Base-by-base conservation (phyloP, 2,888 invertebrate species). In the Carterocephalus palaemon region DNA sequence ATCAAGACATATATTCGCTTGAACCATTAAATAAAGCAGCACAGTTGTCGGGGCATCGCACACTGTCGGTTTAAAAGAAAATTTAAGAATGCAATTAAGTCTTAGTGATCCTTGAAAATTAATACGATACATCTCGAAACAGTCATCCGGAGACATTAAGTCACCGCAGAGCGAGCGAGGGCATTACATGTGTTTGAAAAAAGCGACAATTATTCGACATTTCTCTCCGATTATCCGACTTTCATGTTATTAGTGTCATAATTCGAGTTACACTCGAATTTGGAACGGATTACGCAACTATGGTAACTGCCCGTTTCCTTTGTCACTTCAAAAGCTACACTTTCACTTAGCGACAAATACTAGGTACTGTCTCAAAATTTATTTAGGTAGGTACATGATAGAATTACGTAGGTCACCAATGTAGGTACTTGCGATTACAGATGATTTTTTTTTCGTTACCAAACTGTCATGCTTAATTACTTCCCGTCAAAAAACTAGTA, bases 61-160 rank as follows among this genome's bases (percentile, higher is more conserved):
- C 73, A 76, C 67, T 76, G 79, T 76, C 69, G 74, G 76, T 73
- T 77, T 65, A 73, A 75, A 82, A 81, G 77, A 76, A 80, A 79
- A 78, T 72, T 76, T 80, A 76, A 83, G 73, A 68, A 69, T 57
- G 78, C 70, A 75, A 77, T 81, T 75, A 83, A 72, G 66, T 70
- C 70, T 73, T 78, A 75, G 74, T 68, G 61, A 74, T 76, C 72
- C 71, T 73, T 70, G 70, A 67, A 75, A 77, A 78, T 79, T 68
- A 76, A 82, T 78, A 72, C 69, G 65, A 67, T 68, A 67, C 67
- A 62, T 66, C 60, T 62, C 62, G 61, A 61, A 55, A 64, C 64
- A 63, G 67, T 64, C 65, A 63, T 69, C 66, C 53, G 67, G 69
- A 69, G 67, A 66, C 71, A 66, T 81, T 74, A 76, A 77, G 59